Percentiles rank a stretch among this genome's conserved stretches.
Conservation (phyloP, 2,888 invertebrate genomes). For the Siphonodentalium dalli region DNA sequence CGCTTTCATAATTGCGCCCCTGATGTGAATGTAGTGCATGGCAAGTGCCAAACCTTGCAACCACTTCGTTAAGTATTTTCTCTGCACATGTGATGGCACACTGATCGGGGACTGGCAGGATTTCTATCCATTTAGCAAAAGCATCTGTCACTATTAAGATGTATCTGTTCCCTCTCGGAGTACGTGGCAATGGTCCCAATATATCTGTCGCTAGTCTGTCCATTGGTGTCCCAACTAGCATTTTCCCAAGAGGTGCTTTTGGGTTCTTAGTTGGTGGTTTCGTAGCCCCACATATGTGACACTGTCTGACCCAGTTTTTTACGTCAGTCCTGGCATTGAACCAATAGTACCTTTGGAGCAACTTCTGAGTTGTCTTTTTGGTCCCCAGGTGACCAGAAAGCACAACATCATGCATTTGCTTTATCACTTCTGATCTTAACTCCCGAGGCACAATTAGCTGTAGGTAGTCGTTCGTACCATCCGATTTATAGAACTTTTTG, state of each 20-base stretch:
- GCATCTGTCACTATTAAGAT: conserved; percentile 29
- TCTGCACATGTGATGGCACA: conserved; percentile 23
- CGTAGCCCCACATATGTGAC: conserved; percentile 21
- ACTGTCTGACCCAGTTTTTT: conserved; percentile 15
- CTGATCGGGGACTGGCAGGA: conserved; percentile 25
- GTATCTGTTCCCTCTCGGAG: conserved; percentile 28
- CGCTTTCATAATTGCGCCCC: conserved; percentile 27
- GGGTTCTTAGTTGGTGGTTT: conserved; percentile 10
- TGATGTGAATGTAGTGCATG: conserved; percentile 25
- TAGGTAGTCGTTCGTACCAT: neutral
- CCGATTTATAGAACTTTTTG: neutral
- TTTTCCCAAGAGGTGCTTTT: conserved; percentile 17
- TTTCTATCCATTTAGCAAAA: conserved; percentile 29
- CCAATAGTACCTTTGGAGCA: conserved; percentile 16
- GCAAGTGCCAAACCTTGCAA: conserved; percentile 22
- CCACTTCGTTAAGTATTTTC: conserved; percentile 27
- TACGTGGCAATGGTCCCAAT: conserved; percentile 27
- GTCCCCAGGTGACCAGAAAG: conserved; percentile 13
- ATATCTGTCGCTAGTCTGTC: conserved; percentile 26
- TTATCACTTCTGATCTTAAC: conserved; percentile 3
- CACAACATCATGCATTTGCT: conserved; percentile 11
- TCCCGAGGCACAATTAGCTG: conserved; percentile 4
- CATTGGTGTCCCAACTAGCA: conserved; percentile 22
- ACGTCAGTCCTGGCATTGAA: conserved; percentile 7
- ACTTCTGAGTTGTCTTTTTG: conserved; percentile 12